Conservation (phyloP, 2,113 vertebrate species). For the Atrichornis clamosus region DNA sequence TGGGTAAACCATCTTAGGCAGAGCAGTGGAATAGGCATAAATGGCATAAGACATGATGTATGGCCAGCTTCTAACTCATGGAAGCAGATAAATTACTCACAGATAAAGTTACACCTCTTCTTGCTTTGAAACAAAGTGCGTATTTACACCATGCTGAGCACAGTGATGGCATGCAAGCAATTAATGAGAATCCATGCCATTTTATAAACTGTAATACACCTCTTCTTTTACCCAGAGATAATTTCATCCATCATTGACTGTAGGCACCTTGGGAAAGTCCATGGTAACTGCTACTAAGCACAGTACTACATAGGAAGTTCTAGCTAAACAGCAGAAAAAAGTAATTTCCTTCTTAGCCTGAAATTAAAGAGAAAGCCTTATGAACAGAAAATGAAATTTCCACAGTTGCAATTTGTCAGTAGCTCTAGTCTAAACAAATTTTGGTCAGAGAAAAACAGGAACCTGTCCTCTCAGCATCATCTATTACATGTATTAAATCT, state of each 20-base stretch:
- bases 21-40: neutral
- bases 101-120: neutral
- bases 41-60: neutral
- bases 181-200: neutral
- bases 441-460: neutral
- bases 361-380: neutral
- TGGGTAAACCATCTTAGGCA: neutral
- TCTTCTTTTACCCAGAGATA: neutral
- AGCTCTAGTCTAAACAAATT: neutral
- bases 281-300: neutral
- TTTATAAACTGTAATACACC: neutral
- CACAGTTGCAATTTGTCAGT: neutral
- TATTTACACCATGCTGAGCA: neutral
- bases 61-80: neutral
- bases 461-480: neutral
- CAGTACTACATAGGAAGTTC: neutral
- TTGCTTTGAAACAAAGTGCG: neutral
- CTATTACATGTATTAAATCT: neutral
- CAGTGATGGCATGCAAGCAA: neutral
- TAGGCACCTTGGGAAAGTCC: neutral
- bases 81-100: neutral
- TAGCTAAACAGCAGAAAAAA: neutral
- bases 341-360: neutral
- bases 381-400: neutral
- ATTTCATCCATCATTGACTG: neutral